These are phyloP conservation scores for Poliocrania exsul DNA, from an alignment of 2,797 vertebrate species.

Conservation along the genomic window DNA sequence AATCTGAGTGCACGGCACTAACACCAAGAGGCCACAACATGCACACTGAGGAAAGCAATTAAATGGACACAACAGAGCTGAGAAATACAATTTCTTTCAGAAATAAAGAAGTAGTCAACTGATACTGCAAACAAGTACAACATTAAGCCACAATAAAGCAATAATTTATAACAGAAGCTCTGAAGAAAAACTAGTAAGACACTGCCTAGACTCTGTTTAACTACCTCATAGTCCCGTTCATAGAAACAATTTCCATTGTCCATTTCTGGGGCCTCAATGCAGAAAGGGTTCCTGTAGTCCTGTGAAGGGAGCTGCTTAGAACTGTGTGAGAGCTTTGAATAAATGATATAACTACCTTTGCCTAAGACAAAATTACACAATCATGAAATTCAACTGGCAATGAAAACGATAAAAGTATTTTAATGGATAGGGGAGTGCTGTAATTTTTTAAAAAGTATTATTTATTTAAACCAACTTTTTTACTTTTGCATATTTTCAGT, in stretches of 20 bases:
- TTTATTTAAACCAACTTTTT: neutral
- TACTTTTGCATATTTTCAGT: neutral
- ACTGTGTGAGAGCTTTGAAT: constrained; percentile 2
- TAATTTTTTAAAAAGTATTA: neutral
- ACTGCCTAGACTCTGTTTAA: constrained; percentile 42
- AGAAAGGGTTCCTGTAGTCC: constrained; percentile 22
- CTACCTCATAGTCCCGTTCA: constrained; percentile 36
- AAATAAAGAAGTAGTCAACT: neutral
- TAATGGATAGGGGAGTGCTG: neutral
- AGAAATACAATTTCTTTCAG: constrained; percentile 26
- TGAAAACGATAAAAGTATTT: neutral
- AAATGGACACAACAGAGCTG: constrained; percentile 2
- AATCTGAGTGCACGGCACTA: neutral
- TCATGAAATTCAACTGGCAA: neutral
- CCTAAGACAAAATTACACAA: neutral
- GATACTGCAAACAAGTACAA: constrained; percentile 3
- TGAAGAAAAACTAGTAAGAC: constrained; percentile 46
- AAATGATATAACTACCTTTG: neutral
- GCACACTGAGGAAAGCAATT: neutral
- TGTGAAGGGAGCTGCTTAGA: constrained; percentile 36
- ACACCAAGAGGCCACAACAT: neutral
- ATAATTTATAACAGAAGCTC: constrained; percentile 44
- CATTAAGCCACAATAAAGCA: constrained; percentile 45
- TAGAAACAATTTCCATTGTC: constrained; percentile 56
- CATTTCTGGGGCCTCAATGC: constrained; percentile 56